Evolutionary conservation across 2,113 vertebrate species (phyloP), one percentile per base, ranked within the genome.

Genomic region (Toxostoma redivivum): DNA sequence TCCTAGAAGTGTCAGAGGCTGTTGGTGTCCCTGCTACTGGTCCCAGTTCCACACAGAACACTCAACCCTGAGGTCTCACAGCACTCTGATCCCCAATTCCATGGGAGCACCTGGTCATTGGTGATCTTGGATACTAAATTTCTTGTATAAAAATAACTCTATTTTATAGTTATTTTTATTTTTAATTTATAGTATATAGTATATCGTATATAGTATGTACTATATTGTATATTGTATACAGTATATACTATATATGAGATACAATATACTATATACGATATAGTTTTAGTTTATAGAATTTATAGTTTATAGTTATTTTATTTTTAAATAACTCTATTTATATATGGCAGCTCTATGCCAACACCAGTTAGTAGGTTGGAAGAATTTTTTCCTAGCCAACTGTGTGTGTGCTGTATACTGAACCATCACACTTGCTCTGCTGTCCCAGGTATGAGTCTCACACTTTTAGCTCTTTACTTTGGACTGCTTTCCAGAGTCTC

Each of bases 21-120:
- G 15, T 47, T 24, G 25, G 10, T 65, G 25, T 37, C 48, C 24
- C 44, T 47, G 14, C 67, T 77, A 18, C 16, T 62, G 3, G 11
- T 19, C 6, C 27, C 5, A 5, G 12, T 25, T 85, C 37, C 82
- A 38, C 28, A 10, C 1, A 2, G 22, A 53, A 7, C 42, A 15
- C 15, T 47, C 1, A 2, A 8, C 7, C 27, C 18, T 33, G 47
- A 76, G 15, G 24, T 44, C 13, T 5, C 30, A 42, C 2, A 2
- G 30, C 2, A 3, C 14, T 17, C 15, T 74, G 47, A 10, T 90
- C 11, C 53, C 12, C 30, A 44, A 0, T 8, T 61, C 38, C 28
- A 9, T 2, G 3, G 11, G 10, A 71, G 9, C 17, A 57, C 28
- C 5, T 12, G 11, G 9, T 33, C 42, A 48, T 57, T 35, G 24